Conservation (phyloP, 2,888 invertebrate genomes). For the Melitaea athalia region DNA sequence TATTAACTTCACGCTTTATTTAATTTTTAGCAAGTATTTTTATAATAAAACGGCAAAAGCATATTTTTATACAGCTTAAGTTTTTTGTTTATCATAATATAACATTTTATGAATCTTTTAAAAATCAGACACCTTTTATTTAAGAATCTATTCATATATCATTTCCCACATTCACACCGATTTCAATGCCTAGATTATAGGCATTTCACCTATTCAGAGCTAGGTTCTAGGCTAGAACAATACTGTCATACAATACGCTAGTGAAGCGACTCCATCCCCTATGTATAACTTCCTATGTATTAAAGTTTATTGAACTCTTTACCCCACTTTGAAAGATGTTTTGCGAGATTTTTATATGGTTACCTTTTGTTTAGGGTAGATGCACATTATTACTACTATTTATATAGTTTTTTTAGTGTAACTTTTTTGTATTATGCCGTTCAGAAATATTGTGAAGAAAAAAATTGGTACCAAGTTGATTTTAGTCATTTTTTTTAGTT, state of each 20-base stretch:
- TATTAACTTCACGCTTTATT: no score
- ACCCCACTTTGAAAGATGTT: constrained; percentile 35
- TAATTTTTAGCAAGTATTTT: no score
- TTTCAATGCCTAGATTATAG: constrained; percentile 30
- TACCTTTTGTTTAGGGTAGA: constrained; percentile 22
- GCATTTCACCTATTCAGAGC: constrained; percentile 17
- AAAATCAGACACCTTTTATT: not conserved
- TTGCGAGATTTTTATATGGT: constrained; percentile 32
- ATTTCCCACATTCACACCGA: constrained; percentile 26
- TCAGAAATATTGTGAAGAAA: not conserved
- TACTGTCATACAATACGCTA: constrained; percentile 23
- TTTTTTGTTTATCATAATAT: not conserved
- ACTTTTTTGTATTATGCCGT: not conserved
- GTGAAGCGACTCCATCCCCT: constrained; percentile 31
- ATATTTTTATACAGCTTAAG: no score
- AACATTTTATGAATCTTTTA: not conserved
- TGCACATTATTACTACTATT: not conserved
- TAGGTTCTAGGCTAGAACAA: constrained; percentile 26
- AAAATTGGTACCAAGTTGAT: no score
- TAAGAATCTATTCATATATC: constrained; percentile 13
- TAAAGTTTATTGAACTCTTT: constrained; percentile 38
- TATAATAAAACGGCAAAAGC: no score
- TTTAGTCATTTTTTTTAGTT: no score
- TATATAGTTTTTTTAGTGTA: not conserved
- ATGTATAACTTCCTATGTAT: constrained; percentile 39